Evolutionary conservation across 1,140 invertebrate species (phyloP).

Genomic region (Campodea augens): DNA sequence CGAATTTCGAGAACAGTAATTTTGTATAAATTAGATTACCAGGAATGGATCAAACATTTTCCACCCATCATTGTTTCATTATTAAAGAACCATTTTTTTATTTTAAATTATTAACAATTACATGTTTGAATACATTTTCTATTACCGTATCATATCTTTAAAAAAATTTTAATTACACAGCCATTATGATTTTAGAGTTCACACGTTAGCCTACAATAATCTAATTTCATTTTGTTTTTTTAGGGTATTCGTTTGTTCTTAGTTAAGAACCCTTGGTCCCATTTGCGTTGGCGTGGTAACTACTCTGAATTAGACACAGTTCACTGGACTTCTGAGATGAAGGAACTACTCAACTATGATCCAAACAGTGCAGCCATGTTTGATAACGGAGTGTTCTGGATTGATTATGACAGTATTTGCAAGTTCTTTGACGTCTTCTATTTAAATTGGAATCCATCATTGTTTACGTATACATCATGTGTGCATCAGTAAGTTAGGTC

Average conservation of each 20-base stretch:
- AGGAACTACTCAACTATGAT: constrained; percentile 60
- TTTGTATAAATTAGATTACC: no score
- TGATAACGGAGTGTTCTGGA: constrained; percentile 99
- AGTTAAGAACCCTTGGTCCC: constrained; percentile 95
- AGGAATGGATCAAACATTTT: no score
- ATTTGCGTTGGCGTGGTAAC: constrained; percentile 81
- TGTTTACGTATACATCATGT: constrained; percentile 78
- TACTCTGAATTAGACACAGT: constrained; percentile 65
- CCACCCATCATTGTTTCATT: no score
- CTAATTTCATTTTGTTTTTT: no score
- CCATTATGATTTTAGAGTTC: no score
- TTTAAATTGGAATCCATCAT: constrained; percentile 84
- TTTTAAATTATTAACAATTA: no score
- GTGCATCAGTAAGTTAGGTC: constrained; percentile 82
- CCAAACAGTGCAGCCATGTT: constrained; percentile 64
- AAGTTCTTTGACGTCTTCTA: constrained; percentile 91
- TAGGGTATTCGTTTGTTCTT: constrained; percentile 57
- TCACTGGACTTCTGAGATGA: constrained; percentile 61
- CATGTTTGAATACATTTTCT: no score
- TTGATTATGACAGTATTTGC: constrained; percentile 79
- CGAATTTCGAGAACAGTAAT: no score
- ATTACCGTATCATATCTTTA: no score
- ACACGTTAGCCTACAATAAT: no score
- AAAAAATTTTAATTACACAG: no score
- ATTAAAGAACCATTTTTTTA: no score